These are phyloP conservation scores for Pteromalus puparum DNA, from an alignment of 1,140 invertebrate genomes.

Conservation along the genomic window DNA sequence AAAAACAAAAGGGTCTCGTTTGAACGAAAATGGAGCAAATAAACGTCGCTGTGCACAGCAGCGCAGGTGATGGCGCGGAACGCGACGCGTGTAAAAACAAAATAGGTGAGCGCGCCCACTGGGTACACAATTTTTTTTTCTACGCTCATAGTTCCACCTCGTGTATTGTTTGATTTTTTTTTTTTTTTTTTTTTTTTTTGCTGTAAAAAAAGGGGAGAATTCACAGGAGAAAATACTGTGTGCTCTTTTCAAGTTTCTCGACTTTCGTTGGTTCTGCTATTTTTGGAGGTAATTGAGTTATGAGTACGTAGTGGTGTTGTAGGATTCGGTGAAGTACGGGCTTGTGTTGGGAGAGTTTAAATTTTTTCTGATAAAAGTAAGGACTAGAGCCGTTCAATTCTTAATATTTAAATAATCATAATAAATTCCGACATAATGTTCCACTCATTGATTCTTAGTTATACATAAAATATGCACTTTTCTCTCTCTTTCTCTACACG, in stretches of 20 bases:
- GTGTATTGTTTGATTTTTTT: constrained; percentile 22
- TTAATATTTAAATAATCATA: no score
- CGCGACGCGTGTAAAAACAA: constrained; percentile 15
- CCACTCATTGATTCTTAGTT: no score
- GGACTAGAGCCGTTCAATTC: no score
- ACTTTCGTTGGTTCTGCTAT: neutral
- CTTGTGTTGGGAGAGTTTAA: no score
- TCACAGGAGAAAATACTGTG: neutral
- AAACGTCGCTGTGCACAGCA: constrained; percentile 27
- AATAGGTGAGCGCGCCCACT: neutral
- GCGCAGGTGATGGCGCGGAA: neutral
- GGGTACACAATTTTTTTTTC: constrained; percentile 29
- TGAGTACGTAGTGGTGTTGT: no score
- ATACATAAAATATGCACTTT: no score
- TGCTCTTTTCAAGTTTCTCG: neutral
- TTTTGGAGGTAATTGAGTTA: no score
- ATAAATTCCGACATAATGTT: no score
- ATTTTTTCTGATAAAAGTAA: no score
- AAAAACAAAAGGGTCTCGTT: constrained; percentile 65
- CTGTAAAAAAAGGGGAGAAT: neutral
- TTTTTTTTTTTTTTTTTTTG: neutral
- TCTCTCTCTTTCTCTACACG: no score
- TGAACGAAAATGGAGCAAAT: constrained; percentile 46
- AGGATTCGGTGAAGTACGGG: no score
- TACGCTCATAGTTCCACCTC: neutral